phyloP scores from a whole-genome alignment of 1,140 invertebrate species.

The Gryllus bimaculatus region DNA sequence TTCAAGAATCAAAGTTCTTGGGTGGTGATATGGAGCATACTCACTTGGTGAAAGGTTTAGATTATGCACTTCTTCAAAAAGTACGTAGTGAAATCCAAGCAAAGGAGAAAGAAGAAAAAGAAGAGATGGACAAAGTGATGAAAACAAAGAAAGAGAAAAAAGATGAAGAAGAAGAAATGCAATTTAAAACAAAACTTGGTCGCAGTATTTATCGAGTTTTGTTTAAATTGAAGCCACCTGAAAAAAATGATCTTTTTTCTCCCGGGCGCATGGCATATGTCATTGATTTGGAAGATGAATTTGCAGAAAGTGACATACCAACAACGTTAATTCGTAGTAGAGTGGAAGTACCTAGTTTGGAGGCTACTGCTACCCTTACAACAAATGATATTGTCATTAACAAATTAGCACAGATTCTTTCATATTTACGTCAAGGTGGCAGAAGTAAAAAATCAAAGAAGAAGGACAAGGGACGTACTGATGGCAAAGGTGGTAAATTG shows the following conservation, averaged over 20 bases:
- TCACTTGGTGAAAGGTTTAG: conserved; percentile 98
- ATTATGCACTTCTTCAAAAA: conserved; percentile 98
- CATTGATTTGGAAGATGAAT: conserved; percentile 89
- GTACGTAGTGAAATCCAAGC: conserved; percentile 65
- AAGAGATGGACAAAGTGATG: conserved; percentile 66
- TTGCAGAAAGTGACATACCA: conserved; percentile 85
- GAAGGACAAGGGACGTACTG: conserved; percentile 41
- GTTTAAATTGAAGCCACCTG: conserved; percentile 53
- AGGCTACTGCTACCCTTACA: conserved; percentile 70
- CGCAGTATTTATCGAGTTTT: conserved; percentile 60
- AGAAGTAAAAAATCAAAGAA: conserved; percentile 70
- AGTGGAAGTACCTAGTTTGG: conserved; percentile 77
- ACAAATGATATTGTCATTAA: conserved; percentile 96
- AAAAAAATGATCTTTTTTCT: conserved; percentile 89
- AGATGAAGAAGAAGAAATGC: conserved; percentile 62
- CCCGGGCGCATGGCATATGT: conserved; percentile 95
- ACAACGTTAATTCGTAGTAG: conserved; percentile 92
- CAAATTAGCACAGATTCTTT: conserved; percentile 93
- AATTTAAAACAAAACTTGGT: conserved; percentile 70
- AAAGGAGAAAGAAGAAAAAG: conserved; percentile 74
- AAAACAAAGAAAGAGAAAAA: conserved; percentile 44
- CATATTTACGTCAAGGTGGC: conserved; percentile 77
- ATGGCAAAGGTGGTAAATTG: conserved; percentile 14
- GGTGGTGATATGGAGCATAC: conserved; percentile 99
- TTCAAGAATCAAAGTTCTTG: conserved; percentile 98